phyloP scores from a whole-genome alignment of 2,888 invertebrate genomes.

The Tinea pellionella region DNA sequence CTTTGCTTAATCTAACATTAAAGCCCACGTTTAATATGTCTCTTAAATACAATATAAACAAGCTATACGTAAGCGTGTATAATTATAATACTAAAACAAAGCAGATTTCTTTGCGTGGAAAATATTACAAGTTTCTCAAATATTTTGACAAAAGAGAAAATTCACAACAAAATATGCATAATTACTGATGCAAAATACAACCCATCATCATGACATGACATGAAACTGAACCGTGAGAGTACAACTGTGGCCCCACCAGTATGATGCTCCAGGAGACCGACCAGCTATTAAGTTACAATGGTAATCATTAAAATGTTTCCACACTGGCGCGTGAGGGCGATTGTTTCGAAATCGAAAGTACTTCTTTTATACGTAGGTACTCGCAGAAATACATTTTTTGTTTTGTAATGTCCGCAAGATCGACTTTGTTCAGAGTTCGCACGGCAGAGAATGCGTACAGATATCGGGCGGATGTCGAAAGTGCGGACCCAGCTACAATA shows the following conservation, averaged over 20 bases:
- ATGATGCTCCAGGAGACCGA: slow-evolving; percentile 43
- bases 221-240: slow-evolving; percentile 63
- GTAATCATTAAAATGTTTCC: slow-evolving; percentile 57
- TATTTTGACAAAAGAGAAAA: slow-evolving; percentile 38
- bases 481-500: slow-evolving; percentile 13
- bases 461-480: slow-evolving; percentile 15
- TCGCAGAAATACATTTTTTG: background rate
- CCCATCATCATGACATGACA: slow-evolving; percentile 53
- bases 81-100: background rate
- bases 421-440: slow-evolving; percentile 13
- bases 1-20: background rate
- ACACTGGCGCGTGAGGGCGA: slow-evolving; percentile 48
- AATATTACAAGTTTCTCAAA: background rate
- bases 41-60: background rate
- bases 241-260: slow-evolving; percentile 51
- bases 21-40: background rate
- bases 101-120: background rate
- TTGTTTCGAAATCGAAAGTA: slow-evolving; percentile 63
- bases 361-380: background rate
- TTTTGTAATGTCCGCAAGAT: background rate
- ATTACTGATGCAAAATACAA: slow-evolving; percentile 64
- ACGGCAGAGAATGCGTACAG: slow-evolving; percentile 8
- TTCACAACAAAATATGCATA: slow-evolving; percentile 54
- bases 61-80: background rate
- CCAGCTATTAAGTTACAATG: slow-evolving; percentile 46